Evolutionary conservation across 1,140 invertebrate species (phyloP), one percentile per base, ranked within the genome.

Genomic region (Drosophila nebulosa): DNA sequence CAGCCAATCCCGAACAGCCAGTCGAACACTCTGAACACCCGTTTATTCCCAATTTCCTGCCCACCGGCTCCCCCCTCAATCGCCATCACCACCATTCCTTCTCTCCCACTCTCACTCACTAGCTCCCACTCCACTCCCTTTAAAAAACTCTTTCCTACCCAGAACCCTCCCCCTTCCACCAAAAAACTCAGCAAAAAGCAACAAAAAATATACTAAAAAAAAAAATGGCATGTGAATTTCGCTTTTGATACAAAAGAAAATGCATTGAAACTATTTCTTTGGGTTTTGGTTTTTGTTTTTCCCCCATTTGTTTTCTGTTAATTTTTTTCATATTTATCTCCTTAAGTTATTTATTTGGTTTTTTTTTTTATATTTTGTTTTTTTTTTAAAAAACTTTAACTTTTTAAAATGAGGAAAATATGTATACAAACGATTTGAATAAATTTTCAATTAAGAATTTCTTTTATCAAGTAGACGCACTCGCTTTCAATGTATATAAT

Each of bases 181-280:
- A 62, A 30, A 67, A 72, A 62, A 60, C 36, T 51, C 51, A 39
- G 22, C 69, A 69, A 74, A 63, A 69, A 58, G 71, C 61, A 69
- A 69, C 63, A 62, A 72, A 65, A 79, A 42, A 58, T 55, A 69
- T 68, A 77, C 66, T 85, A 86, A 30, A 30, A 85, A 30, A 30
- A 85, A 79, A 83, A 86, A 86, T 88, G 81, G 81, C 81, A 86
- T 86, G 81, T 77, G 83, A 86, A 86, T 86, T 86, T 86, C 74
- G 83, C 78, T 86, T 86, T 86, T 86, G 67, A 81, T 61, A 60
- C 52, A 30, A 30, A 81, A 63, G 50, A 67, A 70, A 67, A 63
- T 78, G 63, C 74, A 83, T 83, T 78, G 51, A 77, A 57, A 52
- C 76, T 66, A 42, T 77, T 76, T 70, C 71, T 56, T 59, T 30